phyloP scores from a whole-genome alignment of 2,888 invertebrate genomes.

The Tenthredo notha region DNA sequence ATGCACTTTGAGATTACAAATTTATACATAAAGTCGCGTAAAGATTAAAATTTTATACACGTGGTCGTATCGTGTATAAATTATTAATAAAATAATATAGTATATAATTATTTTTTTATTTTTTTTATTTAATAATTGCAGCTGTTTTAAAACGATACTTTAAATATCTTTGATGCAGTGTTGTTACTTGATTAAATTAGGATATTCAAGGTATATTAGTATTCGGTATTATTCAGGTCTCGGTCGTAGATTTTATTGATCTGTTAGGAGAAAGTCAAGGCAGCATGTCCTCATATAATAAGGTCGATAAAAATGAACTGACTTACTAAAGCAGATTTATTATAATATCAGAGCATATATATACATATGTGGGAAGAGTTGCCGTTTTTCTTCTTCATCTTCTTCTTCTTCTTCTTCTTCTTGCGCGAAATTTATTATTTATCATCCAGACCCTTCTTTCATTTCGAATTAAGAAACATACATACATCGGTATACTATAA shows the following conservation, averaged over 20 bases:
- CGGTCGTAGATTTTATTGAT: slow-evolving; percentile 20
- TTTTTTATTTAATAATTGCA: neutral
- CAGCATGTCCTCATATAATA: neutral
- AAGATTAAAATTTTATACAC: neutral
- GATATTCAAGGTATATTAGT: neutral
- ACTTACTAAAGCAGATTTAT: neutral
- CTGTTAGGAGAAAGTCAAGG: slow-evolving; percentile 19
- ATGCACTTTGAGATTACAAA: neutral
- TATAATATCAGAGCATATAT: neutral
- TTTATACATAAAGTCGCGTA: neutral
- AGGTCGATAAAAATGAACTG: slow-evolving; percentile 6
- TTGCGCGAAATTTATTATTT: too few species aligned
- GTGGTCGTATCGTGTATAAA: neutral
- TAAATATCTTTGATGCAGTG: neutral
- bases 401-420: too few species aligned
- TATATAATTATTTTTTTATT: neutral
- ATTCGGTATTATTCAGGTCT: slow-evolving; percentile 7
- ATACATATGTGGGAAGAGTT: neutral
- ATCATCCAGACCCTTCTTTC: too few species aligned
- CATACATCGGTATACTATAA: too few species aligned
- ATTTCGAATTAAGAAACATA: too few species aligned
- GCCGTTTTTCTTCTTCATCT: too few species aligned
- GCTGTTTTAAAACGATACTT: neutral
- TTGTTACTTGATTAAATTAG: neutral
- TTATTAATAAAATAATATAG: neutral